phyloP scores from a whole-genome alignment of 2,888 invertebrate genomes.

The Thymelicus lineola region DNA sequence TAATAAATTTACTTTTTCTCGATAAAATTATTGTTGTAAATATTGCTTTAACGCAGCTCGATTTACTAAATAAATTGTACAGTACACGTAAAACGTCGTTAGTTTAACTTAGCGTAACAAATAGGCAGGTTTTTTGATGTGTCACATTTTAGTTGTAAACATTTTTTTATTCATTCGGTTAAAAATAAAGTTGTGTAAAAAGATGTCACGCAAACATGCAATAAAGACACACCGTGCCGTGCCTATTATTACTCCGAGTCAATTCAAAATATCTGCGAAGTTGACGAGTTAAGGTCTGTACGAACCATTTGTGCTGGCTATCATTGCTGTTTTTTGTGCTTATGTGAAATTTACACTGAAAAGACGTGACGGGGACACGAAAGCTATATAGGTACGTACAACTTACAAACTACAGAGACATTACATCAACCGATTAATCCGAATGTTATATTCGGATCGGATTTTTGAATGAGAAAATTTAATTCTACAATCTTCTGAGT shows the following conservation, averaged over 20 bases:
- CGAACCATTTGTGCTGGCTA: neutral
- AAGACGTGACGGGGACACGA: too few species aligned
- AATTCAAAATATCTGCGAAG: slow-evolving; percentile 19
- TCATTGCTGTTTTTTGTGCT: neutral
- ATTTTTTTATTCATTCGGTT: slow-evolving; percentile 32
- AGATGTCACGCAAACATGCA: slow-evolving; percentile 23
- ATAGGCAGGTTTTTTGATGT: slow-evolving; percentile 11
- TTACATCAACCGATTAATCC: too few species aligned
- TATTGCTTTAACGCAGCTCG: too few species aligned
- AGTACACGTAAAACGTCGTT: neutral
- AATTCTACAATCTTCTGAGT: too few species aligned
- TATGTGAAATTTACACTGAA: too few species aligned
- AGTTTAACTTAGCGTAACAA: neutral
- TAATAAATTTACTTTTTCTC: too few species aligned
- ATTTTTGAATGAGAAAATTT: too few species aligned
- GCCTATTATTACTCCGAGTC: slow-evolving; percentile 16
- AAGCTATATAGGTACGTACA: too few species aligned
- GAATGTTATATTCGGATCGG: too few species aligned
- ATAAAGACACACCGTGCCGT: slow-evolving; percentile 22
- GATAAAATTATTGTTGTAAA: too few species aligned
- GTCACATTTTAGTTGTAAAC: slow-evolving; percentile 15
- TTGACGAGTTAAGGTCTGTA: slow-evolving; percentile 8
- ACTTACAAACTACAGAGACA: too few species aligned
- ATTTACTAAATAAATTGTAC: too few species aligned
- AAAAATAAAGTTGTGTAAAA: slow-evolving; percentile 24